phyloP scores from a whole-genome alignment of 1,140 invertebrate species.

The Drosophila murphyi region DNA sequence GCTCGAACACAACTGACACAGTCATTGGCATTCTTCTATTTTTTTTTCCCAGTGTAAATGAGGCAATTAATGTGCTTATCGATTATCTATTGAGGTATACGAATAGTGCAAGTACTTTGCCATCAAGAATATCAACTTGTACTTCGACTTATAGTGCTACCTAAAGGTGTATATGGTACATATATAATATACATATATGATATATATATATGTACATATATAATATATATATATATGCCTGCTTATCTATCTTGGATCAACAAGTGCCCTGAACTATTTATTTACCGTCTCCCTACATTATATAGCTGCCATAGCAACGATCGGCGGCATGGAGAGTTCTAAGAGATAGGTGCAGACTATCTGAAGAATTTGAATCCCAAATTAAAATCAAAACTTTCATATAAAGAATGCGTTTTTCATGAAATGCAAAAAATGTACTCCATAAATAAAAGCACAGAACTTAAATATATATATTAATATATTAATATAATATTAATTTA shows the following conservation, averaged over 20 bases:
- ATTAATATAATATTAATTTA: too few relatives aligned
- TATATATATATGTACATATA: not conserved
- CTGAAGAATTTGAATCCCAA: too few relatives aligned
- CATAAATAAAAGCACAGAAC: too few relatives aligned
- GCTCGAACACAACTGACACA: conserved; percentile 24
- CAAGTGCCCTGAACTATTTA: conserved; percentile 9
- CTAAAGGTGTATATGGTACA: not conserved
- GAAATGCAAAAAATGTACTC: too few relatives aligned
- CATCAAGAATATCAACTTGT: not conserved
- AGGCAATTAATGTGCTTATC: not conserved
- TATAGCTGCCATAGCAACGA: too few relatives aligned
- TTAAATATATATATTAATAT: too few relatives aligned
- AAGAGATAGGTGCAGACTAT: too few relatives aligned
- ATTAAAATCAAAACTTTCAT: too few relatives aligned
- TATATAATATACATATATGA: not conserved
- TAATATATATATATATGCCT: not conserved
- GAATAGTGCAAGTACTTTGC: not conserved
- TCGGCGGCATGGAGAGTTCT: too few relatives aligned
- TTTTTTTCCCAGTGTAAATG: conserved; percentile 4
- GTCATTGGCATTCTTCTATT: conserved; percentile 1
- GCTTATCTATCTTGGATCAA: not conserved
- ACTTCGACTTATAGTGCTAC: not conserved
- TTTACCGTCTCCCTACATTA: not conserved
- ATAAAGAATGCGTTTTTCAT: too few relatives aligned
- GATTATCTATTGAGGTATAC: conserved; percentile 32